Evolutionary conservation across 2,113 vertebrate species (phyloP), one percentile per base, ranked within the genome.

Genomic region (Perca flavescens): DNA sequence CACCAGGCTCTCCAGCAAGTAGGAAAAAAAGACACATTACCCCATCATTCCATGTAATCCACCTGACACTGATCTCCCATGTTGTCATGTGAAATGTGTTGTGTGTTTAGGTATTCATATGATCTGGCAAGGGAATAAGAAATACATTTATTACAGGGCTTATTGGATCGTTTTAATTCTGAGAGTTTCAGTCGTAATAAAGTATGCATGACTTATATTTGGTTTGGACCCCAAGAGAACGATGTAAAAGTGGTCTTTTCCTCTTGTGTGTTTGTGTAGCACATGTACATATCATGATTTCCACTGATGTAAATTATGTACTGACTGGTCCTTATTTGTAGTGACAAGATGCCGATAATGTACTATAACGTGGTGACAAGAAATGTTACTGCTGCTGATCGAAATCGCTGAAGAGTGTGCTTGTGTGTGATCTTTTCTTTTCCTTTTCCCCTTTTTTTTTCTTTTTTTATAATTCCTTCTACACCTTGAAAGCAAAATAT

Each of bases 21-120:
- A 88, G 65, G 74, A 21, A 71, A 87, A 86, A 80, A 65, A 89
- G 86, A 93, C 83, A 80, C 88, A 92, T 92, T 87, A 90, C 87
- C 87, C 82, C 86, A 92, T 94, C 89, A 93, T 92, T 86, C 80
- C 85, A 61, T 93, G 90, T 89, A 94, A 94, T 93, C 89, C 92
- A 93, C 93, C 92, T 94, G 94, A 93, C 91, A 92, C 90, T 58
- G 89, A 92, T 90, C 91, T 85, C 87, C 88, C 85, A 87, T 70
- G 89, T 84, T 87, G 86, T 90, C 88, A 68, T 84, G 75, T 70
- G 83, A 88, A 84, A 80, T 85, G 88, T 92, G 90, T 86, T 91
- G 87, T 92, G 86, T 93, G 87, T 91, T 89, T 80, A 81, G 89
- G 88, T 86, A 87, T 91, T 92, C 79, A 71, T 56, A 76, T 74